phyloP scores from a whole-genome alignment of 2,888 invertebrate species.

The Nephrotoma flavescens region DNA sequence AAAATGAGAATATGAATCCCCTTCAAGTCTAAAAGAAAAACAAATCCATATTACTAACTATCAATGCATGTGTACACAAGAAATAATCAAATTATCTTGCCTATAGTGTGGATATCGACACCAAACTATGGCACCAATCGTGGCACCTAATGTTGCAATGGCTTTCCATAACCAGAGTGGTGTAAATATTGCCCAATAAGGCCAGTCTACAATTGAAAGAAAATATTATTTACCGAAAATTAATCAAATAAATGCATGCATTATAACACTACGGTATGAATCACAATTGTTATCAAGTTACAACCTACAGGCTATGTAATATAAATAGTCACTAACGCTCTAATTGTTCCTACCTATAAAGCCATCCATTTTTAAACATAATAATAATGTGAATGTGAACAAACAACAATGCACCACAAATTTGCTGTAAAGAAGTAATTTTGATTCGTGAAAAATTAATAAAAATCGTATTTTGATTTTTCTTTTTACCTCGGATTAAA shows the following conservation, averaged over 20 bases:
- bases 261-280: background rate
- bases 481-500: slow-evolving; percentile 71
- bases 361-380: slow-evolving; percentile 81
- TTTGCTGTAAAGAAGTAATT: slow-evolving; percentile 55
- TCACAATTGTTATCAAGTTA: background rate
- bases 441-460: slow-evolving; percentile 5
- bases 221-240: background rate
- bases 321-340: background rate
- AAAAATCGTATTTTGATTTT: background rate
- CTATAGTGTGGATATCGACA: slow-evolving; percentile 91
- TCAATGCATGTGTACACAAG: background rate
- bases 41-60: background rate
- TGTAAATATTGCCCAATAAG: slow-evolving; percentile 89
- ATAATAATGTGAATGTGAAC: slow-evolving; percentile 76
- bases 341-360: slow-evolving; percentile 36
- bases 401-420: slow-evolving; percentile 91
- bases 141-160: slow-evolving; percentile 76
- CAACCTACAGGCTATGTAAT: background rate
- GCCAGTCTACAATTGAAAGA: slow-evolving; percentile 47
- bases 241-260: background rate
- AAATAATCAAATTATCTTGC: slow-evolving; percentile 31
- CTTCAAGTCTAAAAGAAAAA: slow-evolving; percentile 60
- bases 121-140: slow-evolving; percentile 89
- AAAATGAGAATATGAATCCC: slow-evolving; percentile 92
- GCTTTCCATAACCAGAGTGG: slow-evolving; percentile 98